A percentile compares a stretch with the other conserved stretches of the same genome.
These are phyloP conservation scores for Peromyscus aztecus DNA, from an alignment of 2,797 vertebrate genomes.

Conservation along the genomic window DNA sequence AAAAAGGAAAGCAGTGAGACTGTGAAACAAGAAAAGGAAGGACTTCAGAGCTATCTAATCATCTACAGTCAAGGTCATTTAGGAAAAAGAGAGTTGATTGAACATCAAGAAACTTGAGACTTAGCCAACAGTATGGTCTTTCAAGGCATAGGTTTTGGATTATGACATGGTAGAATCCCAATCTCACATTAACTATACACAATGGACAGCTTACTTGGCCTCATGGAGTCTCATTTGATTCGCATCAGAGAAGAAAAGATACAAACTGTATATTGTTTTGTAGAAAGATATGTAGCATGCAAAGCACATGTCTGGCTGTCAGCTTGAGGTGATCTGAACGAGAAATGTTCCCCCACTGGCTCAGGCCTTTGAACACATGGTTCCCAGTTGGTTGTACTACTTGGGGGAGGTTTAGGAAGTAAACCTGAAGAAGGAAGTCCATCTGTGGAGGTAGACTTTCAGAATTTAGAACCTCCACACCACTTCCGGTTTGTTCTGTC, in stretches of 20 bases:
- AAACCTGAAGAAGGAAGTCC: background rate
- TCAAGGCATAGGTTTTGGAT: background rate
- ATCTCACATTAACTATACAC: background rate
- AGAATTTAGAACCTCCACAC: background rate
- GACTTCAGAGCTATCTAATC: background rate
- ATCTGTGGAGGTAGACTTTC: background rate
- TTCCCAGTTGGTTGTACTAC: background rate
- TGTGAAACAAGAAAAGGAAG: conserved; percentile 37
- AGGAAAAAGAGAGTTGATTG: background rate
- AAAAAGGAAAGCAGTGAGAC: background rate
- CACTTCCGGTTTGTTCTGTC: background rate
- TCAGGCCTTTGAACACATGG: background rate
- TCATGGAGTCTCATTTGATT: background rate
- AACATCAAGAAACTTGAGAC: background rate
- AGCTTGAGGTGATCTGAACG: background rate
- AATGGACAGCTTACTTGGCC: background rate
- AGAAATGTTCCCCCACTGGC: background rate
- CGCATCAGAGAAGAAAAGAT: background rate
- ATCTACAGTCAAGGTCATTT: conserved; percentile 3
- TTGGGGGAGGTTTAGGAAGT: background rate
- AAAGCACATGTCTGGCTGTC: background rate
- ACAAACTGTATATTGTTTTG: background rate
- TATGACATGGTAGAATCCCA: background rate
- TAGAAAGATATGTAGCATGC: background rate
- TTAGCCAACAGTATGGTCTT: background rate